A percentile compares a stretch with the other conserved stretches of the same genome.
Evolutionary conservation across 2,888 invertebrate species (phyloP).

Genomic region (Camptogramma bilineatum): DNA sequence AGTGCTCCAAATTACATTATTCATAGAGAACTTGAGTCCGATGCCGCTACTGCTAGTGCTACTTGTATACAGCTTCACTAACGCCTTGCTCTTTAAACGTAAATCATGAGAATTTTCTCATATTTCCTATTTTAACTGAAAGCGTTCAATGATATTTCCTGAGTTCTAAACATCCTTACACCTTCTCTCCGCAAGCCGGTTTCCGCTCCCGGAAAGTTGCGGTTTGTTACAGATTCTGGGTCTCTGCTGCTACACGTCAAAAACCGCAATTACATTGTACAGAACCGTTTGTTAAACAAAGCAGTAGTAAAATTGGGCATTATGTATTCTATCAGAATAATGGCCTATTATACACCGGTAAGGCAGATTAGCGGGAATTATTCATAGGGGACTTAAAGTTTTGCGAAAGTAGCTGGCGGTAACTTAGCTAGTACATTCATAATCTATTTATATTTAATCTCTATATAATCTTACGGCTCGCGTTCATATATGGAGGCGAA

Average conservation of each 20-base stretch:
- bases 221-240: constrained; percentile 48
- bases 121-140: neutral
- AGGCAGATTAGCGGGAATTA: constrained; percentile 21
- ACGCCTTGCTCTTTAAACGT: too few relatives aligned
- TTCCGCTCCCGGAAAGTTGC: constrained; percentile 49
- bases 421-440: neutral
- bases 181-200: constrained; percentile 44
- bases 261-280: constrained; percentile 50
- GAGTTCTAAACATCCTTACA: constrained; percentile 37
- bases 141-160: neutral
- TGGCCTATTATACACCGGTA: constrained; percentile 12
- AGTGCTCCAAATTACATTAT: neutral
- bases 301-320: constrained; percentile 31
- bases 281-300: constrained; percentile 32
- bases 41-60: neutral
- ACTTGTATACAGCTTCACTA: neutral
- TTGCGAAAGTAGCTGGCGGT: constrained; percentile 3
- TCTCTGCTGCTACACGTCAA: constrained; percentile 42
- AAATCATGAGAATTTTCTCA: neutral
- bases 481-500: neutral
- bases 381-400: constrained; percentile 13
- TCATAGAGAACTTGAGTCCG: constrained; percentile 4
- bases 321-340: constrained; percentile 31
- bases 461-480: neutral
- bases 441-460: neutral